Percentiles rank a stretch among this genome's conserved stretches.
These are phyloP conservation scores for Butorides virescens DNA, from an alignment of 2,113 vertebrate genomes.

Conservation along the genomic window DNA sequence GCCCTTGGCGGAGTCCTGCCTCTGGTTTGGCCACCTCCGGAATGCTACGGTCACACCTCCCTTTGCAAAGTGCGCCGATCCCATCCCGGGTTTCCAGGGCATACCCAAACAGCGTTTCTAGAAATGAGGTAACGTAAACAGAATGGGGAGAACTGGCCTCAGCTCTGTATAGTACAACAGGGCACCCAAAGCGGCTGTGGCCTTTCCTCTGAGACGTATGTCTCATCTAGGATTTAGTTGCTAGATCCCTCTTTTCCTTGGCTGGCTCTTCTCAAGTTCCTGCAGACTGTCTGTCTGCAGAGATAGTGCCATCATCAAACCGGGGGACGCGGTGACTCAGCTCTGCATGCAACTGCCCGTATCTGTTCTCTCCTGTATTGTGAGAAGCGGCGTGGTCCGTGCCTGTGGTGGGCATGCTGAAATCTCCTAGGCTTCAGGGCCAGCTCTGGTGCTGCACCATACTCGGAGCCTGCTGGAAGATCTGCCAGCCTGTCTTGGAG, in stretches of 20 bases:
- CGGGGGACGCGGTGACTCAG: neutral
- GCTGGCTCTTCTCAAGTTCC: neutral
- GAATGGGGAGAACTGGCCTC: neutral
- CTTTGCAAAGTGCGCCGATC: neutral
- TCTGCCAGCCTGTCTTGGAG: neutral
- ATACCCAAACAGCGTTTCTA: neutral
- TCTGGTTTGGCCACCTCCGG: neutral
- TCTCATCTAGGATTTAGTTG: neutral
- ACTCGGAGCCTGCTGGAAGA: neutral
- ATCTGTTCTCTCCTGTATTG: neutral
- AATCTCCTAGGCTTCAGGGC: neutral
- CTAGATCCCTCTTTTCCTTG: neutral
- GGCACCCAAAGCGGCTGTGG: neutral
- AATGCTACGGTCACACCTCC: neutral
- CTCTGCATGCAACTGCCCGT: neutral
- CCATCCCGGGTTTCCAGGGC: neutral
- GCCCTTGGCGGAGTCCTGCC: neutral
- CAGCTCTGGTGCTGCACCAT: neutral
- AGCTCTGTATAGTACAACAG: neutral
- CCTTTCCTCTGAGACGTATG: neutral
- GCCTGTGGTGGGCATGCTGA: neutral
- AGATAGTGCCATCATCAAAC: neutral
- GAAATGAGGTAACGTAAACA: neutral
- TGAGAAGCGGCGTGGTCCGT: neutral
- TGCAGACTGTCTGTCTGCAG: neutral